These are phyloP conservation scores for Remorina albescens DNA, from an alignment of 2,797 vertebrate genomes.

Conservation along the genomic window DNA sequence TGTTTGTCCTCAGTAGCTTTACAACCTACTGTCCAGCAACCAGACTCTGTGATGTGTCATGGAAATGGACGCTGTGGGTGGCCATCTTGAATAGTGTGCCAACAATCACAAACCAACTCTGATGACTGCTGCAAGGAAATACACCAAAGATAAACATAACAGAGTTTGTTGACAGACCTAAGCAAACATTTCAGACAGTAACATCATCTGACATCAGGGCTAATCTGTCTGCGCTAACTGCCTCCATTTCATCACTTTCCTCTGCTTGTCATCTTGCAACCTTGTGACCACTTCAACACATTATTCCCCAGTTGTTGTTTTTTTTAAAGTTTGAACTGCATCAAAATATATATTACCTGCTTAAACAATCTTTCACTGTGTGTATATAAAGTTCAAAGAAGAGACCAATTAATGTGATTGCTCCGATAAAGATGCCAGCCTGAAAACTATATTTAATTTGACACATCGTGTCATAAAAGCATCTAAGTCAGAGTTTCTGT, in stretches of 20 bases:
- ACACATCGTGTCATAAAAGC: not conserved
- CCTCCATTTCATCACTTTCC: not conserved
- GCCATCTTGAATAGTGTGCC: constrained; percentile 35
- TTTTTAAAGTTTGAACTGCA: not conserved
- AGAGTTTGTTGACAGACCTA: constrained; percentile 21
- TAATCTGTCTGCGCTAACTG: too few species aligned
- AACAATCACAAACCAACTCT: constrained; percentile 44
- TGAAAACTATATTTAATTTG: constrained; percentile 4
- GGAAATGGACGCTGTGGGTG: constrained; percentile 56
- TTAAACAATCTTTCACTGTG: not conserved
- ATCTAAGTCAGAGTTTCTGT: constrained; percentile 2
- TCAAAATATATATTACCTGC: not conserved
- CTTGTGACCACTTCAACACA: not conserved
- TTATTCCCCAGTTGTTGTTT: too few species aligned
- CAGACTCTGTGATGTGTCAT: constrained; percentile 3
- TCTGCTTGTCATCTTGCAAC: not conserved
- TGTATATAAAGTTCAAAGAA: not conserved
- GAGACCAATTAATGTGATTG: not conserved
- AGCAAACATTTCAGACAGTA: constrained; percentile 33
- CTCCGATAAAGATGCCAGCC: not conserved
- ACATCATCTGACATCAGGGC: not conserved
- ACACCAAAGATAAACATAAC: constrained; percentile 36
- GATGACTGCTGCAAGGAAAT: constrained; percentile 41
- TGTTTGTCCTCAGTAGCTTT: not conserved
- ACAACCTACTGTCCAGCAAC: not conserved